phyloP scores from a whole-genome alignment of 2,888 invertebrate genomes.

The Heliconius erato region DNA sequence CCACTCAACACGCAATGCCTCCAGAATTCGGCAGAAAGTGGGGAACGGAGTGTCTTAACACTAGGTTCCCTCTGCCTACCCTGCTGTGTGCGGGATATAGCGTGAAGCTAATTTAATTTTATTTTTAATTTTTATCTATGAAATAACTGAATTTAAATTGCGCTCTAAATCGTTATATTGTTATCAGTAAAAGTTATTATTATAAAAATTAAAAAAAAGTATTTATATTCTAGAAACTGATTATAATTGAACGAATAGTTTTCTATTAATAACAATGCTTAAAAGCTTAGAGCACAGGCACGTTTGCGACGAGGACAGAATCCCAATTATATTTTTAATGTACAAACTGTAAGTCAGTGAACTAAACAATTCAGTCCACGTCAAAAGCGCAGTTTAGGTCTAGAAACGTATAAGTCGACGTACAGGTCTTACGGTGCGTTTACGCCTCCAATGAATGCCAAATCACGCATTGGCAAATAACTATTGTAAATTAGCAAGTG shows the following conservation, averaged over 20 bases:
- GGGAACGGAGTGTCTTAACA: no score
- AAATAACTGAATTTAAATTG: background rate
- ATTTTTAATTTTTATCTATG: no score
- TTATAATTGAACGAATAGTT: background rate
- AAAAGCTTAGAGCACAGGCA: constrained; percentile 10
- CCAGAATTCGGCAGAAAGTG: no score
- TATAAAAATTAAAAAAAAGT: background rate
- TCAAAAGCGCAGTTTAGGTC: constrained; percentile 5
- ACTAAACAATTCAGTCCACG: constrained; percentile 49
- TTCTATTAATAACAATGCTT: constrained; percentile 9
- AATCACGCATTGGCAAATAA: constrained; percentile 68
- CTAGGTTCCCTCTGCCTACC: no score
- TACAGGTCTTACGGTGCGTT: constrained; percentile 30
- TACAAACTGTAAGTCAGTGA: background rate
- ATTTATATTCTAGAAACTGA: background rate
- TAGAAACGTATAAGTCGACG: constrained; percentile 2
- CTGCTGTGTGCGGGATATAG: no score
- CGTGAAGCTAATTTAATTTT: no score
- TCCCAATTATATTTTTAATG: constrained; percentile 19
- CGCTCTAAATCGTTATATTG: background rate
- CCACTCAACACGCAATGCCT: no score
- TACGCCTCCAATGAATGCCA: constrained; percentile 63
- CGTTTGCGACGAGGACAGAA: constrained; percentile 15
- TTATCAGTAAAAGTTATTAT: background rate
- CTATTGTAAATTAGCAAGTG: constrained; percentile 65